Base-by-base conservation (phyloP, 1,140 invertebrate genomes). In the Euborellia annulipes region DNA sequence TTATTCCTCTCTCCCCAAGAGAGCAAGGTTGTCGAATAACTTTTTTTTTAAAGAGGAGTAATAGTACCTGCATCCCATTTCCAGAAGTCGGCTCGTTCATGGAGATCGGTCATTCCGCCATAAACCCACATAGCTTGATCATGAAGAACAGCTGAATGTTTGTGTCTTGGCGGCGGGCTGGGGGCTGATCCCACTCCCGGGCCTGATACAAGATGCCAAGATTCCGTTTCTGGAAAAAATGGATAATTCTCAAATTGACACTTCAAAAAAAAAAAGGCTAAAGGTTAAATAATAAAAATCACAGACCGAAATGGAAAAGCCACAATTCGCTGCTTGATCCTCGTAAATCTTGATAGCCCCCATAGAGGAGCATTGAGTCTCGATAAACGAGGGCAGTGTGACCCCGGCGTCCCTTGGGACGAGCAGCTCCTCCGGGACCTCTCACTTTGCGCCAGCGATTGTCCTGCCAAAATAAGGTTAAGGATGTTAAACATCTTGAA, bases 81-180 rank as follows among this genome's bases (percentile, higher is more conserved):
- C 88, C 87, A 92, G 36, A 89, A 78, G 62, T 93, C 87, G 47
- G 70, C 70, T 52, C 81, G 72, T 50, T 82, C 79, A 46, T 82
- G 75, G 2, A 92, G 70, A 65, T 90, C 84, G 39, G 78, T 85
- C 81, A 87, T 87, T 1, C 89, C 89, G 3, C 85, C 89, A 61
- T 85, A 89, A 55, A 92, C 71, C 73, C 85, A 91, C 72, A 92
- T 84, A 0, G 74, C 69, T 40, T 76, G 71, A 37, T 76, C 80
- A 56, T 87, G 78, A 13, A 89, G 63, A 7, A 89, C 77, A 1
- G 84, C 83, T 0, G 83, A 82, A 65, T 92, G 88, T 54, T 83
- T 84, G 65, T 90, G 85, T 30, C 86, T 69, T 4, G 79, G 75
- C 41, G 84, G 75, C 18, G 82, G 78, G n/a, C 36, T 16, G 4